Evolutionary conservation across 2,888 invertebrate species (phyloP).

Genomic region (Cistogaster globosa): DNA sequence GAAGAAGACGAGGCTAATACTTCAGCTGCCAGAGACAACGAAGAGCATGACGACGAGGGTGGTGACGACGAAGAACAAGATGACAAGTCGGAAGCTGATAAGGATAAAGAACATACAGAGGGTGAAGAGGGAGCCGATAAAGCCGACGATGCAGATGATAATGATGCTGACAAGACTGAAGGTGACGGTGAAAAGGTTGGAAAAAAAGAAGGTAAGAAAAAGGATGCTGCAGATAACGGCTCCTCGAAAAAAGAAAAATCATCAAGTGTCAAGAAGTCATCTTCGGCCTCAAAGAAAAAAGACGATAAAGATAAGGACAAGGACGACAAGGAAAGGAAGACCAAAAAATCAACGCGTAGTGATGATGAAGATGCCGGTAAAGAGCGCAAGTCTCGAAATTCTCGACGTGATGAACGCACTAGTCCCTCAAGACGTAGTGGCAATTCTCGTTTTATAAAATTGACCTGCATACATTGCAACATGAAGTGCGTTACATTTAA

Average conservation of each 20-base stretch:
- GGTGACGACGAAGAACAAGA: conserved; percentile 74
- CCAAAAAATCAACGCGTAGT: conserved; percentile 79
- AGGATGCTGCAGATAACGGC: conserved; percentile 76
- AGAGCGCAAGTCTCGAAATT: conserved; percentile 72
- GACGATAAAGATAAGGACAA: conserved; percentile 74
- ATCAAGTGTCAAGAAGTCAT: conserved; percentile 75
- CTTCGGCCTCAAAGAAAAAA: conserved; percentile 76
- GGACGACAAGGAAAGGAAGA: conserved; percentile 74
- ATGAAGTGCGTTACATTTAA: conserved; percentile 89
- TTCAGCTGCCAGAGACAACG: conserved; percentile 50
- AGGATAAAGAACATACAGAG: conserved; percentile 75
- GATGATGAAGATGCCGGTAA: conserved; percentile 78
- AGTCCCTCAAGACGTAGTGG: conserved; percentile 73
- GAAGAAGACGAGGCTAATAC: conserved; percentile 69
- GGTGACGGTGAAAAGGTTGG: conserved; percentile 75
- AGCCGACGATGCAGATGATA: conserved; percentile 83
- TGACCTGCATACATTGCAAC: conserved; percentile 91
- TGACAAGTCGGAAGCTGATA: conserved; percentile 70
- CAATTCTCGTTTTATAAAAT: conserved; percentile 85
- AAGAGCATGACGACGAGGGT: conserved; percentile 70
- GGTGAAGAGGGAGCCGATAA: conserved; percentile 75
- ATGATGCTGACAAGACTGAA: conserved; percentile 76
- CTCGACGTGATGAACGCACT: conserved; percentile 76
- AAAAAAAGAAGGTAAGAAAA: conserved; percentile 82
- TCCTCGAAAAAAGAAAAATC: conserved; percentile 77